Base-by-base conservation (phyloP, 1,140 invertebrate species). In the Nymphalis io region DNA sequence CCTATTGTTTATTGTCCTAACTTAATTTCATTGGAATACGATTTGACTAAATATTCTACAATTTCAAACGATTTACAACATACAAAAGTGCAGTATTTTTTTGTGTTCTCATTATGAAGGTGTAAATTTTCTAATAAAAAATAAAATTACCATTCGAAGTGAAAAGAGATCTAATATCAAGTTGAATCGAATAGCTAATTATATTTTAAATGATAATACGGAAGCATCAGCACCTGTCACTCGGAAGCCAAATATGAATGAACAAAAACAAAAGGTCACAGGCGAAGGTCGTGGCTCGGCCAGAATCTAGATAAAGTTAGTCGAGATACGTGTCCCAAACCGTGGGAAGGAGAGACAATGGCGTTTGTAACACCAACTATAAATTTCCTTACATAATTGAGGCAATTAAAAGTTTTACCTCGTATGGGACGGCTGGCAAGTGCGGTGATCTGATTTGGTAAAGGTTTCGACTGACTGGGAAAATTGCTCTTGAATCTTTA, bases 221-320 rank as follows among this genome's bases (percentile, higher is more conserved):
- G 65, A 67, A 67, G 58, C 33, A 38, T n/a, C 65, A 51, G 18
- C 63, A 66, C 63, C 58, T 67, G 58, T 67, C 44, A 60, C 55
- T 67, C 65, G 65, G 65, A 67, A 67, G 42, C 58, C 33, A 27
- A 66, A 57, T 40, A 18, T 66, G 57, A 21, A 46, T 53, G 48
- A 33, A 68, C 62, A 63, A 68, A 48, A 79, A 75, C 68, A 53
- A 66, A 61, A 70, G 79, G 75, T 79, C 75, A 74, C 38, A n/a
- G 18, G 20, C 44, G 64, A 78, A 82, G 82, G 82, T 77, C 80
- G 76, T 69, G 27, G 27, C 27, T n/a, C 15, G 78, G 60, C 73
- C 76, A 72, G 70, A 72, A 79, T 80, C 78, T 78, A 71, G 82
- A 84, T 84, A 81, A 76, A 60, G 63, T 55, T 66, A 67, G 51